Evolutionary conservation across 1,140 invertebrate genomes (phyloP).

Genomic region (Cydia strobilella): DNA sequence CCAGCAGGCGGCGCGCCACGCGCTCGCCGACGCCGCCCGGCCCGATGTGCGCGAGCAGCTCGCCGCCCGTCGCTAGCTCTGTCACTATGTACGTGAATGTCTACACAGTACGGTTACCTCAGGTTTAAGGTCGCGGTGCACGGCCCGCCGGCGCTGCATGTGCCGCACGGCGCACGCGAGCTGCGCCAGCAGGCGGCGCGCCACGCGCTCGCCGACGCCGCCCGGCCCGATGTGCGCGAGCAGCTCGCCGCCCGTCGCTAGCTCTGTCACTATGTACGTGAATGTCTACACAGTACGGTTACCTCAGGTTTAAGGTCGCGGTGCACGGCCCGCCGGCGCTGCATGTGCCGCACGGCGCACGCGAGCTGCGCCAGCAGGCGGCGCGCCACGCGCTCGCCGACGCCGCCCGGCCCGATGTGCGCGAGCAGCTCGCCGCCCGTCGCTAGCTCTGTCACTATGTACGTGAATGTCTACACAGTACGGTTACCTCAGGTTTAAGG

Average conservation of each 20-base stretch:
- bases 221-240: constrained; percentile 77
- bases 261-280: constrained; percentile 88
- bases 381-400: constrained; percentile 82
- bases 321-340: constrained; percentile 88
- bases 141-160: no score
- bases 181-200: constrained; percentile 84
- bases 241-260: constrained; percentile 94
- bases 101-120: no score
- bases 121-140: no score
- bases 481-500: no score
- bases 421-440: constrained; percentile 92
- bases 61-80: constrained; percentile 92
- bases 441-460: constrained; percentile 93
- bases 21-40: constrained; percentile 60
- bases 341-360: constrained; percentile 90
- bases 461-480: no score
- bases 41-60: constrained; percentile 84
- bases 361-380: constrained; percentile 87
- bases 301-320: no score
- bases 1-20: constrained; percentile 86
- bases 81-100: constrained; percentile 89
- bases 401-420: constrained; percentile 51
- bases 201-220: constrained; percentile 76
- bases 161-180: no score
- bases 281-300: no score